These are phyloP conservation scores for Dromiciops gliroides DNA, from an alignment of 2,113 vertebrate species.

Conservation along the genomic window DNA sequence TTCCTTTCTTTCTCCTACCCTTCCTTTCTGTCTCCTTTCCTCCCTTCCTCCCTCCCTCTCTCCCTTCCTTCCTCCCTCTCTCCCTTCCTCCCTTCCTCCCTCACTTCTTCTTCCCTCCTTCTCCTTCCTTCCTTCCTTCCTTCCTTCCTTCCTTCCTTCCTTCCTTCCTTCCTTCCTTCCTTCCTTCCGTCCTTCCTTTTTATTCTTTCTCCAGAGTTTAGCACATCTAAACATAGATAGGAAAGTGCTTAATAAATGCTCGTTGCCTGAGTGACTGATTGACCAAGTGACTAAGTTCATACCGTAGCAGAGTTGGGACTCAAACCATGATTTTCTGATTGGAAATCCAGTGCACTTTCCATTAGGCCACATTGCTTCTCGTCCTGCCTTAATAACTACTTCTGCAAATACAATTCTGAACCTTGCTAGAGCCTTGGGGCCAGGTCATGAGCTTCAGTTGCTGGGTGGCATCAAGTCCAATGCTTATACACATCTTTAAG, in stretches of 20 bases:
- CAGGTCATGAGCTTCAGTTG: neutral
- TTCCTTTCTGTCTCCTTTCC: no score
- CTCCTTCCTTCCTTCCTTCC: no score
- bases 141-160: no score
- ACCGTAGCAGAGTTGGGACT: neutral
- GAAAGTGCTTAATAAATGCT: neutral
- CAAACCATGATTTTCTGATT: neutral
- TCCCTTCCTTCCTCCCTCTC: no score
- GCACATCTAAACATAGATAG: neutral
- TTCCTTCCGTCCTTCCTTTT: no score
- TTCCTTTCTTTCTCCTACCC: no score
- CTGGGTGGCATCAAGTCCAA: neutral
- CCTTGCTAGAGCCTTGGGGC: neutral
- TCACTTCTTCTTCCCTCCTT: no score
- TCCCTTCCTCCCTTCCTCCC: no score
- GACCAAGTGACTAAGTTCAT: neutral
- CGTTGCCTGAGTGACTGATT: neutral
- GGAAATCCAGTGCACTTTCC: conserved; percentile 4
- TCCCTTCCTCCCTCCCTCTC: no score
- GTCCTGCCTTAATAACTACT: no score
- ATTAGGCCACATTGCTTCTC: neutral
- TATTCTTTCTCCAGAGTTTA: neutral
- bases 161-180: no score
- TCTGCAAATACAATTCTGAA: neutral
- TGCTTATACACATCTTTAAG: neutral